phyloP scores from a whole-genome alignment of 2,888 invertebrate genomes.

The Phyllotreta cruciferae region DNA sequence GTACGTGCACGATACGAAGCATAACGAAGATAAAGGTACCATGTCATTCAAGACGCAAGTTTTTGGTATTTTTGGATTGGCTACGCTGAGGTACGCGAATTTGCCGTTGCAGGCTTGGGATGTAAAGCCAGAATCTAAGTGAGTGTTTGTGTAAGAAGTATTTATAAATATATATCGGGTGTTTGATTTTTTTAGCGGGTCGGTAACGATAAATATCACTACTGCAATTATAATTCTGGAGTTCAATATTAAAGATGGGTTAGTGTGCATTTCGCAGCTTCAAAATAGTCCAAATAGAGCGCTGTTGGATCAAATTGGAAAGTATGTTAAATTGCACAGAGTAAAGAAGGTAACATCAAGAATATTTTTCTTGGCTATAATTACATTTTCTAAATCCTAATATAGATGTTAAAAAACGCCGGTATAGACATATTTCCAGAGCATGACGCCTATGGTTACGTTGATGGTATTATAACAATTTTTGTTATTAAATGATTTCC shows the following conservation, averaged over 20 bases:
- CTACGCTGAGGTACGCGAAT: slow-evolving; percentile 76
- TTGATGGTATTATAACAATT: slow-evolving; percentile 63
- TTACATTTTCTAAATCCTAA: slow-evolving; percentile 19
- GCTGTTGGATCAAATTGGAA: slow-evolving; percentile 66
- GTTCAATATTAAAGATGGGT: slow-evolving; percentile 62
- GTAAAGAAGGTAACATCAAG: slow-evolving; percentile 65
- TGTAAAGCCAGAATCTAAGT: slow-evolving; percentile 72
- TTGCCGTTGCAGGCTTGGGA: slow-evolving; percentile 90
- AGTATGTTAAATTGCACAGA: slow-evolving; percentile 66
- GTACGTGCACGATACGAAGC: slow-evolving; percentile 64
- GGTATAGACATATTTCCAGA: slow-evolving; percentile 86
- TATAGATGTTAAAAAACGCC: slow-evolving; percentile 61
- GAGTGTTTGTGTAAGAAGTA: slow-evolving; percentile 44
- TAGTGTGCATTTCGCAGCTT: slow-evolving; percentile 60
- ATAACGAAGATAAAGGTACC: slow-evolving; percentile 83
- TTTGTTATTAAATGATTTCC: not conserved
- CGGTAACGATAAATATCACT: slow-evolving; percentile 64
- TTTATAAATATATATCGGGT: not conserved
- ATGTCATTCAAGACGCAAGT: slow-evolving; percentile 79
- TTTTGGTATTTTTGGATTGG: slow-evolving; percentile 74
- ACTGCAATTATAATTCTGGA: slow-evolving; percentile 66
- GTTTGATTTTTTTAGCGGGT: slow-evolving; percentile 57
- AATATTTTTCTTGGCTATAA: not conserved
- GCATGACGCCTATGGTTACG: slow-evolving; percentile 75
- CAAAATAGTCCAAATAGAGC: slow-evolving; percentile 71